These are phyloP conservation scores for Oreocharis arfaki DNA, from an alignment of 2,113 vertebrate species.

Conservation along the genomic window DNA sequence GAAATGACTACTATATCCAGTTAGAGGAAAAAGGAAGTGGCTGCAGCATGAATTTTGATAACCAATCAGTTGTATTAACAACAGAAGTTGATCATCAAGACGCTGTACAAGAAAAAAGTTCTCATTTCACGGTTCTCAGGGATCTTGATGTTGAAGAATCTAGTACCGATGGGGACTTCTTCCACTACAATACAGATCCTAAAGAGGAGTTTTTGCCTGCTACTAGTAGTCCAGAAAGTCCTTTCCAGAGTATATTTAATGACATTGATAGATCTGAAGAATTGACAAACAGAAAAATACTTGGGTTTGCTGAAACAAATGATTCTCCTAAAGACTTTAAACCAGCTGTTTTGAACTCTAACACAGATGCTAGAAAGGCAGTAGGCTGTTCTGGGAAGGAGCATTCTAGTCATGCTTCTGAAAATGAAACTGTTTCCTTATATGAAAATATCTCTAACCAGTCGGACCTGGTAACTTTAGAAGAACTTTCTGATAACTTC, in stretches of 20 bases:
- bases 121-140: slow-evolving; percentile 75
- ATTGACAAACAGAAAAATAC: slow-evolving; percentile 60
- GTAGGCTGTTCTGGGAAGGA: slow-evolving; percentile 27
- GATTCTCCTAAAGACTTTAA: slow-evolving; percentile 63
- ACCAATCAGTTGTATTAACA: slow-evolving; percentile 53
- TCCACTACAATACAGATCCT: slow-evolving; percentile 80
- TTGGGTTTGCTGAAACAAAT: slow-evolving; percentile 79
- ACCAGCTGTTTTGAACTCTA: background rate
- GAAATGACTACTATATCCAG: slow-evolving; percentile 92
- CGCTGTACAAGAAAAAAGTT: slow-evolving; percentile 48
- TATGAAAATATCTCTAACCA: slow-evolving; percentile 51
- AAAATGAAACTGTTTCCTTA: slow-evolving; percentile 53
- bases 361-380: background rate
- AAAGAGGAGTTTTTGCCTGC: slow-evolving; percentile 76
- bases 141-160: slow-evolving; percentile 84
- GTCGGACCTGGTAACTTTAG: slow-evolving; percentile 65
- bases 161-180: slow-evolving; percentile 86
- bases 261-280: slow-evolving; percentile 76
- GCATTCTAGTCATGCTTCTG: background rate
- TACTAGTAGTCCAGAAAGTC: slow-evolving; percentile 80
- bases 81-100: slow-evolving; percentile 71
- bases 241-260: slow-evolving; percentile 82
- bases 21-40: slow-evolving; percentile 87
- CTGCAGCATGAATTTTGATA: slow-evolving; percentile 71
- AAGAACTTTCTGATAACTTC: slow-evolving; percentile 86